Base-by-base conservation (phyloP, 2,113 vertebrate genomes). In the Pseudolaguvia tuberculata region DNA sequence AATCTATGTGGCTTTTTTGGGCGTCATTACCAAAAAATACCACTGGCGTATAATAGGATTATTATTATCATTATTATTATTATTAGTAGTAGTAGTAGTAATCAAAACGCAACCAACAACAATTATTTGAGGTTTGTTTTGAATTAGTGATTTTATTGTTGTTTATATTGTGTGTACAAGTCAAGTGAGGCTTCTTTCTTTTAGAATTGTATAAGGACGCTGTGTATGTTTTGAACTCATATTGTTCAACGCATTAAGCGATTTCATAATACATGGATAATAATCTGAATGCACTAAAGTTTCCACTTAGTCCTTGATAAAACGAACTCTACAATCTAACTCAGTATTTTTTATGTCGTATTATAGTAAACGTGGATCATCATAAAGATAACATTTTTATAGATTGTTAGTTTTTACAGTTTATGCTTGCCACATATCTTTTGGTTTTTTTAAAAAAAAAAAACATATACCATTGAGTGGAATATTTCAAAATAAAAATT, bases 401-500 rank as follows among this genome's bases (percentile, higher is more conserved):
- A 9, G 4, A 20, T 67, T 67, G 4, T 67, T 14, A 29, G 0
- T 50, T 27, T 66, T 21, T 47, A 29, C 8, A 12, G 10, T 50
- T 66, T 45, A 65, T 23, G 14, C 39, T 45, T 25, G 12, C 7
- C 55, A 61, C 59, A 47, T 27, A 25, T 61, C 5, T 42, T 8
- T 13, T 35, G 48, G 18, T 12, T 23, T 15, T 20, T 25, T 50
- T n/a, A n/a, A n/a, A n/a, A n/a, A n/a, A n/a, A n/a, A n/a, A 20
- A 48, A 50, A 15, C 50, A 42, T 85, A 84, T 86, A 79, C 67
- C 67, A 75, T 66, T 50, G 82, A 76, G 80, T 85, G 83, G 83
- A 83, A 85, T 90, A n/a, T 90, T 83, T 4, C 83, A 89, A 84
- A 89, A 88, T 85, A 90, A 89, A 88, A 90, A 88, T 86, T 42